Percentiles rank a stretch among this genome's conserved stretches.
Conservation (phyloP, 2,888 invertebrate species). For the Zelleria hepariella region DNA sequence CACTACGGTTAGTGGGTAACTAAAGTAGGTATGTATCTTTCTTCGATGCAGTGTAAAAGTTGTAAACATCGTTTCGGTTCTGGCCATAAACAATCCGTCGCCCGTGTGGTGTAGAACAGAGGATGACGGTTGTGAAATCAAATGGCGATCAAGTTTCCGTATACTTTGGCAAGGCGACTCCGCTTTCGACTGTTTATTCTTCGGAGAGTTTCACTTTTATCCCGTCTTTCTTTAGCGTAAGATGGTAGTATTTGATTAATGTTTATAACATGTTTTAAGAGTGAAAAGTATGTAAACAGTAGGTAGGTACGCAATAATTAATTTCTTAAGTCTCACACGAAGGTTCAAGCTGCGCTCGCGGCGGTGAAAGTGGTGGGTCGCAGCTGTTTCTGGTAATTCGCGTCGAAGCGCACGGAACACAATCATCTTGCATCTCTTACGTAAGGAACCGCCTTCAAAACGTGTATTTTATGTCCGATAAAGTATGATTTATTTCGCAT, state of each 20-base stretch:
- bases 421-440: background rate
- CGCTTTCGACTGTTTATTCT: slow-evolving; percentile 38
- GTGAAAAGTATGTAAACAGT: background rate
- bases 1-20: background rate
- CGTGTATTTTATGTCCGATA: background rate
- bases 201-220: slow-evolving; percentile 42
- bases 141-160: slow-evolving; percentile 27
- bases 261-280: background rate
- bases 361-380: background rate
- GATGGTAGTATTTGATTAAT: background rate
- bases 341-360: background rate
- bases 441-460: background rate
- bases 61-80: background rate
- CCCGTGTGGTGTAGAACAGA: background rate
- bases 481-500: background rate
- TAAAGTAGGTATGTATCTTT: background rate
- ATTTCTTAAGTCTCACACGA: background rate
- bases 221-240: slow-evolving; percentile 16
- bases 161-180: slow-evolving; percentile 14
- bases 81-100: background rate
- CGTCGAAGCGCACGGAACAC: background rate
- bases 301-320: background rate
- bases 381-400: background rate
- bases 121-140: slow-evolving; percentile 27
- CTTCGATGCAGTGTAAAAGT: background rate